Conservation (phyloP, 2,113 vertebrate genomes). For the Heterocephalus glaber region DNA sequence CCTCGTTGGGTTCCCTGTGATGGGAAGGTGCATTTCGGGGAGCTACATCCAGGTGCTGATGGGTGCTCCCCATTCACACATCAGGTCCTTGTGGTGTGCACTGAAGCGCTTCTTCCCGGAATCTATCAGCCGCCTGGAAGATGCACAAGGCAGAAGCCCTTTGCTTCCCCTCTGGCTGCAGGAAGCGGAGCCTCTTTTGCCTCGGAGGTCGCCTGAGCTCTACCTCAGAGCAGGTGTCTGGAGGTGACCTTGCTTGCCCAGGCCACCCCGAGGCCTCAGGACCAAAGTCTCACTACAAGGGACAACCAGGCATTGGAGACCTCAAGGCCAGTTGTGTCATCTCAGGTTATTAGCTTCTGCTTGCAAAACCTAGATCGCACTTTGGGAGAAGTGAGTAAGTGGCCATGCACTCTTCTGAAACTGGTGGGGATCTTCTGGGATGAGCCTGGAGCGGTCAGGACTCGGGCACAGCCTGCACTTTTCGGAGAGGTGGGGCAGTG, state of each 20-base stretch:
- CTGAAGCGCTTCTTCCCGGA: background rate
- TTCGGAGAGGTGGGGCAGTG: background rate
- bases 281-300: background rate
- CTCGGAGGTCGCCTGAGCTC: background rate
- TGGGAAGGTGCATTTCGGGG: background rate
- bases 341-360: background rate
- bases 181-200: background rate
- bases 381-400: background rate
- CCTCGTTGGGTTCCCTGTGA: too few relatives aligned
- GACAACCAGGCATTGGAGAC: background rate
- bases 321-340: background rate
- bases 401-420: background rate
- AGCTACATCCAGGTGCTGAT: too few relatives aligned
- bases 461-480: background rate
- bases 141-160: background rate
- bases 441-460: background rate
- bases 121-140: background rate
- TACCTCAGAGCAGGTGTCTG: background rate
- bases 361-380: background rate
- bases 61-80: rapidly evolving
- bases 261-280: rapidly evolving
- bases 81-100: rapidly evolving
- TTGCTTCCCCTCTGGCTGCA: background rate
- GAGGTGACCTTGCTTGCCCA: background rate
- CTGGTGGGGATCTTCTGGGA: background rate